Conservation (phyloP, 2,113 vertebrate species). For the Myotis lucifugus region DNA sequence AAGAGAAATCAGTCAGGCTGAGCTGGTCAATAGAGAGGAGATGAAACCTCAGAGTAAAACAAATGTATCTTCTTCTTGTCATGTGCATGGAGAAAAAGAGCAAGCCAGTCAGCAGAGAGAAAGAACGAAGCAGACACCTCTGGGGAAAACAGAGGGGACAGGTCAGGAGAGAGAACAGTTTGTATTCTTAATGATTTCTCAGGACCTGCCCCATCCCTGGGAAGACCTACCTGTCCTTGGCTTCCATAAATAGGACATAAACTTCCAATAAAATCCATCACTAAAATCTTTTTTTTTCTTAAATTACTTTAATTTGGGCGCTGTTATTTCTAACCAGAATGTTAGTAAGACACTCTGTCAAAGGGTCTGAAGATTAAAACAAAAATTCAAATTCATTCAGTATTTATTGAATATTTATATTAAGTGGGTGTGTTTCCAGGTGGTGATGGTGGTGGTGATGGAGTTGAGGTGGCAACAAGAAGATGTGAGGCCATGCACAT, state of each 20-base stretch:
- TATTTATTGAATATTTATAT: neutral
- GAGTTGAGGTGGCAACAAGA: neutral
- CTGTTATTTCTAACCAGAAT: neutral
- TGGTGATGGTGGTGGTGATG: neutral
- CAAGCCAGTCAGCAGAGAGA: neutral
- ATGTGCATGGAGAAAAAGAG: neutral
- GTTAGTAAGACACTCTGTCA: neutral
- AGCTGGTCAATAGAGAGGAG: neutral
- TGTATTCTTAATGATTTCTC: neutral
- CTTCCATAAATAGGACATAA: neutral
- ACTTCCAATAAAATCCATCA: neutral
- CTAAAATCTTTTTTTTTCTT: neutral
- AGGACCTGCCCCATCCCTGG: neutral
- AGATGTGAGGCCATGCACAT: neutral
- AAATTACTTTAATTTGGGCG: neutral
- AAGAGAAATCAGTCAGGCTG: neutral
- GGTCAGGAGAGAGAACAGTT: neutral
- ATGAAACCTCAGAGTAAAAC: neutral
- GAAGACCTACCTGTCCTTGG: neutral
- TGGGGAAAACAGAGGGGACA: neutral
- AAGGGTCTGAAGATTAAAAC: neutral
- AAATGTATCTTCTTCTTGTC: neutral
- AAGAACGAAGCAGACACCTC: neutral
- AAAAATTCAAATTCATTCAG: neutral
- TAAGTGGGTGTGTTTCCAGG: neutral